phyloP scores from a whole-genome alignment of 2,797 vertebrate species.

The Helicolenus hilgendorfi region DNA sequence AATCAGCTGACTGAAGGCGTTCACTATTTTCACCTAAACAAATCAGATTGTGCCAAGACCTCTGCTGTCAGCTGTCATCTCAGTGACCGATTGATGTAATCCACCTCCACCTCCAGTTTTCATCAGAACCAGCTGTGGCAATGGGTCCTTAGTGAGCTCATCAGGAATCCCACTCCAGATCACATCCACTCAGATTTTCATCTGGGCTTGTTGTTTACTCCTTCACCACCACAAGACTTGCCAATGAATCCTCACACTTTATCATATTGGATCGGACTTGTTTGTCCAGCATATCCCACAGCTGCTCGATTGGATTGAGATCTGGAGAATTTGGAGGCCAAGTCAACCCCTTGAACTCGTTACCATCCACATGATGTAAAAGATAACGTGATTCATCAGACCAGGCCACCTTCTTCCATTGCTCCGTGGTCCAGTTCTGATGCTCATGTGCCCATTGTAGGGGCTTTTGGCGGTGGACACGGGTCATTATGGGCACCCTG shows the following conservation, averaged over 20 bases:
- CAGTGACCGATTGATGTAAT: not conserved
- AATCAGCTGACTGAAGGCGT: not conserved
- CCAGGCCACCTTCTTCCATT: no score
- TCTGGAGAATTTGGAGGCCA: no score
- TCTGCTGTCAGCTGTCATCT: not conserved
- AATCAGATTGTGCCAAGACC: not conserved
- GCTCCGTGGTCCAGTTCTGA: no score
- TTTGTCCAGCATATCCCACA: no score
- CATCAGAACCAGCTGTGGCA: not conserved
- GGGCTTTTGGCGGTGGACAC: no score
- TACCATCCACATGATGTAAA: no score
- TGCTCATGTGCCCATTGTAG: no score
- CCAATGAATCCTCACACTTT: not conserved
- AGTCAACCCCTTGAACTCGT: no score
- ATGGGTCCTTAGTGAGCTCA: not conserved
- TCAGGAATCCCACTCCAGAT: not conserved
- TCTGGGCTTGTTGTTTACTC: not conserved
- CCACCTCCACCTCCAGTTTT: not conserved
- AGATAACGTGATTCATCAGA: no score
- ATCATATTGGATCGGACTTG: not conserved
- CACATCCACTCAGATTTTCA: not conserved
- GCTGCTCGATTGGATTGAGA: no score
- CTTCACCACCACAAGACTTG: not conserved
- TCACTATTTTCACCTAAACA: not conserved
- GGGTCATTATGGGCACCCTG: no score